Evolutionary conservation across 2,113 vertebrate species (phyloP).

Genomic region (Chionis minor): DNA sequence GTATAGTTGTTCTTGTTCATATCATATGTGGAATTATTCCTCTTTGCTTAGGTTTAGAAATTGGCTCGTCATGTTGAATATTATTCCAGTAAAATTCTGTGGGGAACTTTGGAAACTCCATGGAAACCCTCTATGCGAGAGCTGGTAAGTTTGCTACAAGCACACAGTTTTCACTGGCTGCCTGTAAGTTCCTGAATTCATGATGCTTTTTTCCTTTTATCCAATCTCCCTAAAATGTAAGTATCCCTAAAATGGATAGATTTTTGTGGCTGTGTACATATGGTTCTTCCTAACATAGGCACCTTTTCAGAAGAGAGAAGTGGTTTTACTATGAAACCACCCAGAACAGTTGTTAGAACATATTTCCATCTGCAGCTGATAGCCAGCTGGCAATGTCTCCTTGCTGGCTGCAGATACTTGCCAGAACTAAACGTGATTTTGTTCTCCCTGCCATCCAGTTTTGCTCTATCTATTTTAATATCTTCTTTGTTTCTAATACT

Average conservation of each 20-base stretch:
- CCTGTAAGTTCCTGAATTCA: not conserved
- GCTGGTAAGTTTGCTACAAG: not conserved
- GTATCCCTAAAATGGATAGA: not conserved
- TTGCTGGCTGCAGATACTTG: not conserved
- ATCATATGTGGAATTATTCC: not conserved
- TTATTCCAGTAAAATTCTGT: not conserved
- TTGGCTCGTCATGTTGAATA: not conserved
- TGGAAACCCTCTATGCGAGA: not conserved
- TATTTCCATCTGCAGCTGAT: constrained; percentile 15
- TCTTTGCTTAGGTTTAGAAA: not conserved
- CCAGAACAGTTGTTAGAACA: constrained; percentile 21
- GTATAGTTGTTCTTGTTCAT: not conserved
- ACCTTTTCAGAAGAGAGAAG: not conserved
- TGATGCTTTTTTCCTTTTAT: not conserved
- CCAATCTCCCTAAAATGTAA: not conserved
- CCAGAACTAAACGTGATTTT: not conserved
- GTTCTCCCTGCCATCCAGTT: not conserved
- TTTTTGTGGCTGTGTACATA: not conserved
- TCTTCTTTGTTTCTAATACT: not conserved
- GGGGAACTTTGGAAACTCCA: not conserved
- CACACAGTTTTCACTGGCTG: not conserved
- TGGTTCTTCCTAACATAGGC: not conserved
- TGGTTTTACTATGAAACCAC: not conserved
- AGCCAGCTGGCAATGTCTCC: constrained; percentile 1
- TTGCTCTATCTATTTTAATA: not conserved